Evolutionary conservation across 2,797 vertebrate genomes (phyloP), one percentile per base, ranked within the genome.

Genomic region (Enteromius radiatus): DNA sequence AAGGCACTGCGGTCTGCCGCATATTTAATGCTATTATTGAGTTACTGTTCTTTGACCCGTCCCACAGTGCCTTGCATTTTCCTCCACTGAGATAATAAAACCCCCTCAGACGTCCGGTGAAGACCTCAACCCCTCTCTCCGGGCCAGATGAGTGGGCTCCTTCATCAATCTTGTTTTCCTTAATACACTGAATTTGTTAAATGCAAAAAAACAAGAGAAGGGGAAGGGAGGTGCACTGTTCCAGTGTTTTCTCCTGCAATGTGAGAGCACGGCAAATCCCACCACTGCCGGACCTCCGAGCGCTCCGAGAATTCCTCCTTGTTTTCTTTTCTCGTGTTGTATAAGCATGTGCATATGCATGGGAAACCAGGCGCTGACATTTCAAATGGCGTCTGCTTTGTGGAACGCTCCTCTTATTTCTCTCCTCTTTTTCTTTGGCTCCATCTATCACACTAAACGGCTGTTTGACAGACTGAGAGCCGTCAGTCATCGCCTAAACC

Each of bases 391-490:
- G 68, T 84, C 76, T 85, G 86, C 90, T 89, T 91, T 86, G 82
- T 84, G 84, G 90, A 91, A 85, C 84, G 88, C 86, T 65, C 83
- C 67, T 84, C 77, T 78, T 64, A 73, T 78, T 67, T 74, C 26
- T 80, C 33, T 85, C 90, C 88, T 82, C 59, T 83, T 79, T 88
- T 90, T 91, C 79, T 80, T 91, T 86, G 33, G 80, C 91, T 91
- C 86, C 90, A 95, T 95, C 92, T 86, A 93, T 94, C 94, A 93
- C 79, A 80, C 86, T 88, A 90, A 94, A 93, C 75, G 86, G 91
- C 86, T 68, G 81, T 91, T 86, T 93, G 94, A 94, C 93, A 93
- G 93, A 92, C 47, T 90, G 92, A 94, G 93, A 91, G 90, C 88
- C 87, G 84, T 94, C 93, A 90, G 86, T 95, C 94, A 94, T 90